Conservation (phyloP, 2,888 invertebrate genomes). For the Tridacna gigas region DNA sequence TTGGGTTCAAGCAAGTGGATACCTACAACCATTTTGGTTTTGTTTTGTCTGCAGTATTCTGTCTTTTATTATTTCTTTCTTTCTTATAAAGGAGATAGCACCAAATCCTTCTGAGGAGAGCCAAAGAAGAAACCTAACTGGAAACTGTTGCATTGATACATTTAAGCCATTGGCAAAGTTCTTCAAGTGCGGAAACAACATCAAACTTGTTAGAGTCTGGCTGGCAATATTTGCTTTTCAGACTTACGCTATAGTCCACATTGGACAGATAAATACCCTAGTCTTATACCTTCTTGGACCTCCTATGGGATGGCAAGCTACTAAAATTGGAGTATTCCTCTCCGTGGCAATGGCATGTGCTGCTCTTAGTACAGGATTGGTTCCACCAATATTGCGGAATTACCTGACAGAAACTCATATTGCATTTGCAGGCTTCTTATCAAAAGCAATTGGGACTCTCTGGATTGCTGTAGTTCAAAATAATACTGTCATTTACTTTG, state of each 20-base stretch:
- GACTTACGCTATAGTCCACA: slow-evolving; percentile 83
- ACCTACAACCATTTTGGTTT: slow-evolving; percentile 82
- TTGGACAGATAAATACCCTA: slow-evolving; percentile 83
- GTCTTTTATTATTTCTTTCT: slow-evolving; percentile 79
- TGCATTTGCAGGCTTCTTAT: slow-evolving; percentile 80
- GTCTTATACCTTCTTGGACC: slow-evolving; percentile 81
- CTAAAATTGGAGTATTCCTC: slow-evolving; percentile 78
- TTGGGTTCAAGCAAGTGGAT: slow-evolving; percentile 80
- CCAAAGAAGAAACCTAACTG: slow-evolving; percentile 55
- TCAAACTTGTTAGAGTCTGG: slow-evolving; percentile 81
- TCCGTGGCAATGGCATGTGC: slow-evolving; percentile 80
- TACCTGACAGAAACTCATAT: slow-evolving; percentile 79
- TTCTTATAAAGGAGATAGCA: slow-evolving; percentile 77
- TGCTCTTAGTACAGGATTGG: slow-evolving; percentile 75
- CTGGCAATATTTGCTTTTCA: slow-evolving; percentile 83
- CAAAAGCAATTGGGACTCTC: slow-evolving; percentile 83
- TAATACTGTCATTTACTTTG: slow-evolving; percentile 79
- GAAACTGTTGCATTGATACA: slow-evolving; percentile 77
- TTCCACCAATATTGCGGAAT: slow-evolving; percentile 75
- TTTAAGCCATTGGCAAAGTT: slow-evolving; percentile 78
- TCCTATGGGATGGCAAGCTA: slow-evolving; percentile 75
- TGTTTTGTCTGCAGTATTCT: slow-evolving; percentile 78
- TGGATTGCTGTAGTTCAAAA: slow-evolving; percentile 82
- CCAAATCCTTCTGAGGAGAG: slow-evolving; percentile 44
- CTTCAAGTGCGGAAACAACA: slow-evolving; percentile 77